A percentile compares a stretch with the other conserved stretches of the same genome.
Conservation (phyloP, 2,113 vertebrate genomes). For the Seriola quinqueradiata region DNA sequence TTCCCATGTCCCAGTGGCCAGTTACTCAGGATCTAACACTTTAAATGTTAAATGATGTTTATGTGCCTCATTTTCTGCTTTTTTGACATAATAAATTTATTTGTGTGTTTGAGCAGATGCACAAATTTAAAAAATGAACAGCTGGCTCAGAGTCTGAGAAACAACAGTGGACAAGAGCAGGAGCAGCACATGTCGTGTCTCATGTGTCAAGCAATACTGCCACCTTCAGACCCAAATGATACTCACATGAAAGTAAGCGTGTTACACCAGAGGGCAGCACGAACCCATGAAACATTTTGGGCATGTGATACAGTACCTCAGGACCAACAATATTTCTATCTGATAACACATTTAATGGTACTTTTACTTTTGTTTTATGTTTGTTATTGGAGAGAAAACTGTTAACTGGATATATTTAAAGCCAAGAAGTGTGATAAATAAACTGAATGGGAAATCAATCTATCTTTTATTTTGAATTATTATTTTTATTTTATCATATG, state of each 20-base stretch:
- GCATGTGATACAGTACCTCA: not conserved
- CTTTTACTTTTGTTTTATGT: not conserved
- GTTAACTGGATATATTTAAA: not conserved
- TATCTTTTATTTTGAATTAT: too few relatives aligned
- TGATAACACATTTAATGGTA: not conserved
- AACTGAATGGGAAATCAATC: not conserved
- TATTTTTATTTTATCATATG: too few relatives aligned
- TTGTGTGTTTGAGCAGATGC: not conserved
- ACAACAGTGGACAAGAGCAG: not conserved
- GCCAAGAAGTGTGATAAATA: not conserved
- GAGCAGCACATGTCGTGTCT: not conserved
- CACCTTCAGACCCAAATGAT: slow-evolving; percentile 29
- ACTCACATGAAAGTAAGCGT: not conserved
- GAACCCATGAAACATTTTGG: not conserved
- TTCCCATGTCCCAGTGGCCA: not conserved
- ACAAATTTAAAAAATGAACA: too few relatives aligned
- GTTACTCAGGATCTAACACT: too few relatives aligned
- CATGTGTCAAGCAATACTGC: slow-evolving; percentile 21
- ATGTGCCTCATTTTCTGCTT: not conserved
- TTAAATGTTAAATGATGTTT: not conserved
- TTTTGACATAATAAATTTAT: not conserved
- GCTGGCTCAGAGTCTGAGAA: not conserved
- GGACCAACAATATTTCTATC: not conserved
- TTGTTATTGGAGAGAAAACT: not conserved
- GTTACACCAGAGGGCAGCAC: slow-evolving; percentile 58